A percentile compares a stretch with the other conserved stretches of the same genome.
Conservation (phyloP, 2,888 invertebrate genomes). For the Biston stratarius region DNA sequence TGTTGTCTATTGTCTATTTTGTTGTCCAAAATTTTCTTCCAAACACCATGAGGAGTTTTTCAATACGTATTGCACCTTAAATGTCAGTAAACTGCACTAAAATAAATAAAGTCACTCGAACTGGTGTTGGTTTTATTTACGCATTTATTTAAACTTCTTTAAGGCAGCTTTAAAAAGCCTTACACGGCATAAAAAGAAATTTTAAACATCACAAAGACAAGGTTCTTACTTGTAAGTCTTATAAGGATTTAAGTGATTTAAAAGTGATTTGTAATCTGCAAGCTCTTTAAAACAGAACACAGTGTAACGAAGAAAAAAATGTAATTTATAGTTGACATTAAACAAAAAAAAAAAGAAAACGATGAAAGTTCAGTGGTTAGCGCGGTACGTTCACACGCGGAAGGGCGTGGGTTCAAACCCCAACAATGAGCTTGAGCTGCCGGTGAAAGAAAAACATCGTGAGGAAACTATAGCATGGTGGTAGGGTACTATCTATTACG, state of each 20-base stretch:
- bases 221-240: slow-evolving; percentile 1
- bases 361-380: too few species aligned
- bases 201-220: neutral
- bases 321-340: too few species aligned
- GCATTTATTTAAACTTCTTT: slow-evolving; percentile 3
- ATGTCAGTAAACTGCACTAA: slow-evolving; percentile 1
- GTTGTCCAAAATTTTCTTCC: too few species aligned
- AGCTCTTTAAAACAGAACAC: neutral
- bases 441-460: too few species aligned
- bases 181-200: slow-evolving; percentile 1
- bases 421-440: too few species aligned
- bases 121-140: slow-evolving; percentile 12
- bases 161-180: slow-evolving; percentile 5
- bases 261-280: slow-evolving; percentile 10
- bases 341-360: too few species aligned
- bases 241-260: slow-evolving; percentile 9
- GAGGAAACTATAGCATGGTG: too few species aligned
- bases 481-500: too few species aligned
- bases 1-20: too few species aligned
- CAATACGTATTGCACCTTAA: neutral
- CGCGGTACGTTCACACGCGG: too few species aligned
- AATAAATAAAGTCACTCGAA: slow-evolving; percentile 7
- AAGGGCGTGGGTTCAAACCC: too few species aligned
- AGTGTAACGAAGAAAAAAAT: neutral
- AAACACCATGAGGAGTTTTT: neutral